Evolutionary conservation across 2,113 vertebrate genomes (phyloP), one percentile per base, ranked within the genome.

Genomic region (Boleophthalmus pectinirostris): DNA sequence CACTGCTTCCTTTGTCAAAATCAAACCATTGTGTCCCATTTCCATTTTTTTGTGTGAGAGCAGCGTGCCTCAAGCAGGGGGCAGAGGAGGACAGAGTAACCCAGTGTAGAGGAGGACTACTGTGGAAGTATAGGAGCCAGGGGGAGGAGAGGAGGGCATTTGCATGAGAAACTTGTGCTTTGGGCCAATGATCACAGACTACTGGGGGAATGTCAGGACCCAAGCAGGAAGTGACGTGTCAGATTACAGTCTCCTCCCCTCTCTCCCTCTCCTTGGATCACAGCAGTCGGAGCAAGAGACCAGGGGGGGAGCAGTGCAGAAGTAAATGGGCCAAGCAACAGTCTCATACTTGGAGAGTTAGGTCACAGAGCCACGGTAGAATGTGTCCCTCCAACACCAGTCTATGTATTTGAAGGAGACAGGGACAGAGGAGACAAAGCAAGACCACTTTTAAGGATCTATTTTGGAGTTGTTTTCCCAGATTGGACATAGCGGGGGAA

Each of bases 201-300:
- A 78, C 51, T 35, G 64, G 74, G 80, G 88, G 85, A 88, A 82
- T 82, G 79, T 88, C 80, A 87, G 88, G 86, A 87, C 82, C 80
- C 80, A 87, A 20, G 72, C 73, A 84, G 91, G 89, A 92, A 91
- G 83, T 85, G 87, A 89, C 82, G 91, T 92, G 86, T 93, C 80
- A 38, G 78, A 77, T 93, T 93, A 85, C 93, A 81, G 56, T 12
- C 85, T 83, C 85, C 79, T 79, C 88, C 86, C 79, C 74, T 77
- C 78, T 84, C 75, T 83, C 86, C 79, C 74, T 75, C 81, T 85
- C 75, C 87, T 79, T 58, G 67, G 77, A 74, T 47, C 75, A 64
- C 68, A 69, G 68, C 68, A 72, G 8, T 61, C 3, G 18, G 51
- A 20, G 73, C 80, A 77, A 60, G 66, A 76, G 80, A 68, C 63